These are phyloP conservation scores for Acrocera orbiculus DNA, from an alignment of 2,888 invertebrate genomes.

Conservation along the genomic window DNA sequence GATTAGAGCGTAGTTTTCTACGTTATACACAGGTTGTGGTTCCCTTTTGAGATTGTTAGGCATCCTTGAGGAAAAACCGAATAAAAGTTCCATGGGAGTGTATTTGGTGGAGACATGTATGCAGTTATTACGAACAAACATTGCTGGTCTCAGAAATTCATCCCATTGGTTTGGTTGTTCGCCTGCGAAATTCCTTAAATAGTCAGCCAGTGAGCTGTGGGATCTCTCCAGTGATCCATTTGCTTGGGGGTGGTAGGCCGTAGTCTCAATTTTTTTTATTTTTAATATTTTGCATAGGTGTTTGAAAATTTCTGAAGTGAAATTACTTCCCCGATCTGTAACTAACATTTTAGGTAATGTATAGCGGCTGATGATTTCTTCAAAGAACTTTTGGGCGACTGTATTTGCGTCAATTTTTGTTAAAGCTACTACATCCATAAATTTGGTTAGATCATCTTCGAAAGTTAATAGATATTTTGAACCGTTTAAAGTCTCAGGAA, in stretches of 20 bases:
- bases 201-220: too few relatives aligned
- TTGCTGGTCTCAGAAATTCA: background rate
- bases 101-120: background rate
- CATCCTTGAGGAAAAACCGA: background rate
- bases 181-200: too few relatives aligned
- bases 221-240: too few relatives aligned
- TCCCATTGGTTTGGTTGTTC: background rate
- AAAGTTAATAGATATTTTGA: constrained; percentile 1
- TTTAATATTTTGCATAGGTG: background rate
- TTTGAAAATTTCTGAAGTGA: background rate
- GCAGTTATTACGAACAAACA: background rate
- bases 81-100: background rate
- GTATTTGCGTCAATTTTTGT: background rate
- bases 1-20: background rate
- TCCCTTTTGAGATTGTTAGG: background rate
- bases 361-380: background rate
- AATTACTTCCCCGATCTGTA: constrained; percentile 7
- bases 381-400: background rate
- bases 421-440: background rate
- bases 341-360: background rate
- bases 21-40: background rate
- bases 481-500: background rate
- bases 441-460: constrained; percentile 3
- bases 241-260: too few relatives aligned
- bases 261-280: background rate